These are phyloP conservation scores for Ondatra zibethicus DNA, from an alignment of 2,113 vertebrate species.

Conservation along the genomic window DNA sequence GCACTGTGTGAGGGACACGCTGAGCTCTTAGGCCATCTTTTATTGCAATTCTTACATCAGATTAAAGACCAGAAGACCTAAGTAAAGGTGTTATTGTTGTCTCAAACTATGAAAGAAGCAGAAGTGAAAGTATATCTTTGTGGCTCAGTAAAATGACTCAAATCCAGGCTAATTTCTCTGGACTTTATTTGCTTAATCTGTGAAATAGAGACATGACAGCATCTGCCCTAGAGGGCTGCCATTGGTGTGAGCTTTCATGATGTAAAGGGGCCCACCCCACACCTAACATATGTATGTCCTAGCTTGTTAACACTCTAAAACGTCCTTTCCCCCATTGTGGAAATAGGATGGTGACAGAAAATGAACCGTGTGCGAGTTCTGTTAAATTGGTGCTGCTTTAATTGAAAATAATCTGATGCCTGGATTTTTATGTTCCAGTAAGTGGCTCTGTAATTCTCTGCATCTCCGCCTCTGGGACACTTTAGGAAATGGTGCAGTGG, in stretches of 20 bases:
- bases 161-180: constrained; percentile 11
- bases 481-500: not conserved
- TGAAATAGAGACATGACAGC: not conserved
- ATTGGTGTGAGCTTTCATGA: not conserved
- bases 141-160: not conserved
- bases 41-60: not conserved
- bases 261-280: not conserved
- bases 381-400: not conserved
- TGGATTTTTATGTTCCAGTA: not conserved
- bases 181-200: not conserved
- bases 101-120: constrained; percentile 11
- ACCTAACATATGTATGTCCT: not conserved
- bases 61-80: not conserved
- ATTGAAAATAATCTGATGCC: not conserved
- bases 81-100: not conserved
- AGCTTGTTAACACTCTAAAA: not conserved
- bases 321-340: not conserved
- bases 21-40: not conserved
- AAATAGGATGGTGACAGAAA: constrained; percentile 11
- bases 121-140: not conserved
- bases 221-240: not conserved
- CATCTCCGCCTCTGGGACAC: not conserved
- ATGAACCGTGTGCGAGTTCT: not conserved
- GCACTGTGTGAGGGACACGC: not conserved
- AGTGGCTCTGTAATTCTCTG: not conserved